Evolutionary conservation across 2,797 vertebrate genomes (phyloP).

Genomic region (Epinephelus coioides): DNA sequence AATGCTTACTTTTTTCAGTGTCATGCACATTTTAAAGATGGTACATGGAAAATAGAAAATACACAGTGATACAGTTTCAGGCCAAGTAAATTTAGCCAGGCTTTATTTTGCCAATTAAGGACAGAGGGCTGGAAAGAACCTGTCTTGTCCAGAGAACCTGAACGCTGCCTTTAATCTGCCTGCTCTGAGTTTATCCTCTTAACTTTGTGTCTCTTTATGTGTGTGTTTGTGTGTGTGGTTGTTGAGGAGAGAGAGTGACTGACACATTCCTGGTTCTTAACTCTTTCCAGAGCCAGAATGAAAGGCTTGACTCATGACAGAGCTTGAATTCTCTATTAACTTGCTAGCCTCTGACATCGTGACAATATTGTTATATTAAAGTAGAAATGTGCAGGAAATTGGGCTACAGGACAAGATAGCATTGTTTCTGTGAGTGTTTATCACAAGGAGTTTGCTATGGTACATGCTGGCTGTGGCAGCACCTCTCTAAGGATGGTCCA

Average conservation of each 20-base stretch:
- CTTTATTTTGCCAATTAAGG: conserved; percentile 74
- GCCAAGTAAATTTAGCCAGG: conserved; percentile 71
- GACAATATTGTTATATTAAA: neutral
- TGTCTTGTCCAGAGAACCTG: conserved; percentile 72
- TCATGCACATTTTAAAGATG: neutral
- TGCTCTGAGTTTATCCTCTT: conserved; percentile 91
- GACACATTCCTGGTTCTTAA: conserved; percentile 53
- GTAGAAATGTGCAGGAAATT: conserved; percentile 10
- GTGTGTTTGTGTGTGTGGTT: conserved; percentile 30
- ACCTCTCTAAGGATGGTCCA: conserved; percentile 80
- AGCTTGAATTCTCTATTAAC: conserved; percentile 34
- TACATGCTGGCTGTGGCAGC: conserved; percentile 55
- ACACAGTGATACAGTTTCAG: conserved; percentile 7
- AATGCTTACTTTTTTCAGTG: neutral
- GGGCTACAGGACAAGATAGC: neutral
- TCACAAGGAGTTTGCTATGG: conserved; percentile 58
- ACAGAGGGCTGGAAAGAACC: conserved; percentile 66
- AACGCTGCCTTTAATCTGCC: conserved; percentile 86
- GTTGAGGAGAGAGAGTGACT: conserved; percentile 59
- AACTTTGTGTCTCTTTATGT: conserved; percentile 72
- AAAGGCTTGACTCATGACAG: conserved; percentile 58
- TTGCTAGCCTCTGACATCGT: neutral
- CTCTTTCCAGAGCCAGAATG: conserved; percentile 42
- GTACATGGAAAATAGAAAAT: neutral
- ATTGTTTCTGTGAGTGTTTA: conserved; percentile 23